Conservation (phyloP, 2,888 invertebrate species). For the Germaria angustata region DNA sequence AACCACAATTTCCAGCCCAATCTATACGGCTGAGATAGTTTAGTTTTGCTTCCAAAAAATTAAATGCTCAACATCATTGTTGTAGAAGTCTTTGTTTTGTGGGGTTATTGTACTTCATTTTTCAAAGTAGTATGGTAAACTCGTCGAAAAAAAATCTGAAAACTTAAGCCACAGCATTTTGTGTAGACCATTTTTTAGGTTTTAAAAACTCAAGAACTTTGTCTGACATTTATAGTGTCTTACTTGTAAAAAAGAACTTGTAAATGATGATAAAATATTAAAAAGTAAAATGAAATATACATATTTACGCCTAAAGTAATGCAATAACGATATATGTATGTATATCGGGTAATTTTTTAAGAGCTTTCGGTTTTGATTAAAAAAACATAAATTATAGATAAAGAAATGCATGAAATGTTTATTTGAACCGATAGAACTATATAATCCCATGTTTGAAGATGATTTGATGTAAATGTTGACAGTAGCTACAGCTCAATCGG, state of each 20-base stretch:
- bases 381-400: no score
- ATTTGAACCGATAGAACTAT: no score
- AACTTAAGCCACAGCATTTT: constrained; percentile 31
- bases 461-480: no score
- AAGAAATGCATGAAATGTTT: no score
- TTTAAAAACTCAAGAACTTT: constrained; percentile 44
- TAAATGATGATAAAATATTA: constrained; percentile 15
- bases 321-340: not conserved
- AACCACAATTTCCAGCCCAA: not conserved
- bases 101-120: not conserved
- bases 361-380: no score
- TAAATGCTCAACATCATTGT: constrained; percentile 1
- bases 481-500: no score
- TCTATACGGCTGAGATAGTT: not conserved
- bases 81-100: constrained; percentile 19
- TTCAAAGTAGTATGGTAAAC: not conserved
- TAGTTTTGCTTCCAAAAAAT: not conserved
- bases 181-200: constrained; percentile 23
- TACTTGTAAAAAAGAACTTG: constrained; percentile 8
- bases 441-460: no score
- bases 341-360: no score
- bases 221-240: constrained; percentile 55
- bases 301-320: not conserved
- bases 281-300: not conserved
- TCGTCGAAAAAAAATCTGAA: not conserved